Conservation (phyloP, 2,797 vertebrate species). For the Erithacus rubecula region DNA sequence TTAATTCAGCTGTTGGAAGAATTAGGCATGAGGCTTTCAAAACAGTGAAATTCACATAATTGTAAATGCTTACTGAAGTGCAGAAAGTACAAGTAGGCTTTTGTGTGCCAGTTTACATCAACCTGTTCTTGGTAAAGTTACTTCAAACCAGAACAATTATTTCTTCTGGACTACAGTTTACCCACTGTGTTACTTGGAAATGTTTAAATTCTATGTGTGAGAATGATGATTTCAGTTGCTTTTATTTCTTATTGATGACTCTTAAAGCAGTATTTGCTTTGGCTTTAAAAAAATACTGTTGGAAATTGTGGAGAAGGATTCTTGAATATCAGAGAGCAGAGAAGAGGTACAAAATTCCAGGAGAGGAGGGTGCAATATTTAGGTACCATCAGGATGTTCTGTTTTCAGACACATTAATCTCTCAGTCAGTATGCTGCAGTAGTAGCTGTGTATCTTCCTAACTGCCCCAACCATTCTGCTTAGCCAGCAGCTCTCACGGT, state of each 20-base stretch:
- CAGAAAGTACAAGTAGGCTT: not conserved
- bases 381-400: not conserved
- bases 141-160: not conserved
- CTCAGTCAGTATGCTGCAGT: not conserved
- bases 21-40: not conserved
- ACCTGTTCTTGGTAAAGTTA: not conserved
- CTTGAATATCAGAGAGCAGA: not conserved
- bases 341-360: not conserved
- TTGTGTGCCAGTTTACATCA: not conserved
- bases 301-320: not conserved
- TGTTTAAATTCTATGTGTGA: not conserved
- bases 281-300: not conserved
- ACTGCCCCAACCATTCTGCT: not conserved
- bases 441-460: not conserved
- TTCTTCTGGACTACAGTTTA: not conserved
- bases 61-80: not conserved
- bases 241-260: not conserved
- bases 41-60: not conserved
- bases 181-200: not conserved
- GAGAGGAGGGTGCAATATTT: not conserved
- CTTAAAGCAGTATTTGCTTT: not conserved
- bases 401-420: not conserved
- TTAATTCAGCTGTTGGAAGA: not conserved
- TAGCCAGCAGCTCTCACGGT: not conserved
- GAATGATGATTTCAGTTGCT: not conserved